Evolutionary conservation across 2,113 vertebrate genomes (phyloP).

Genomic region (Sapajus apella): DNA sequence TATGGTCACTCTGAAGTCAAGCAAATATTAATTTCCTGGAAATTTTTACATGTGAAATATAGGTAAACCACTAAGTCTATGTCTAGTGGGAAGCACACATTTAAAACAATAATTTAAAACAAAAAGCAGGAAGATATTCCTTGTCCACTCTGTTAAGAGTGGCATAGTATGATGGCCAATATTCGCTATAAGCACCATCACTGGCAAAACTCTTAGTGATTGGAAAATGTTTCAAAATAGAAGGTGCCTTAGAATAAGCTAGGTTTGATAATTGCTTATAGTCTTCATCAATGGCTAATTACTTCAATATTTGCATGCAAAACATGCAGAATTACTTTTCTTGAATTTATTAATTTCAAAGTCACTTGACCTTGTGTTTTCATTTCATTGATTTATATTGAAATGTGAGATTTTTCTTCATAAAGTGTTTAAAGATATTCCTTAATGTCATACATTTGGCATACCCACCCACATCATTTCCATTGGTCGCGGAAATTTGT

Average conservation of each 20-base stretch:
- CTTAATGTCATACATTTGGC: neutral
- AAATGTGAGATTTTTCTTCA: neutral
- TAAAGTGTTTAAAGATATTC: neutral
- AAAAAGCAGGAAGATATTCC: neutral
- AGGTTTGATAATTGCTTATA: neutral
- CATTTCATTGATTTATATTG: neutral
- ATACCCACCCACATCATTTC: fast-evolving
- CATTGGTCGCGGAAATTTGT: neutral
- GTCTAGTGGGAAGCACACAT: neutral
- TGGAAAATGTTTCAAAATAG: neutral
- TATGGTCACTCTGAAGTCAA: neutral
- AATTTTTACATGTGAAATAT: neutral
- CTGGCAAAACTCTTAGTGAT: neutral
- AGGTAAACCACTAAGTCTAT: neutral
- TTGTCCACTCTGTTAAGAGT: neutral
- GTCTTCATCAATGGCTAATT: neutral
- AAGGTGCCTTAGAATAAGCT: neutral
- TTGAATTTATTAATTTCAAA: neutral
- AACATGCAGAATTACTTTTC: neutral
- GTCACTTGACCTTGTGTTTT: neutral
- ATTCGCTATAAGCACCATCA: neutral
- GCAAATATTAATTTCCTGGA: neutral
- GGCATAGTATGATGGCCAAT: fast-evolving
- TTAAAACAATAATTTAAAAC: neutral
- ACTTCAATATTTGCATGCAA: neutral